phyloP scores from a whole-genome alignment of 2,797 vertebrate species.

The Sorex maritimensis region DNA sequence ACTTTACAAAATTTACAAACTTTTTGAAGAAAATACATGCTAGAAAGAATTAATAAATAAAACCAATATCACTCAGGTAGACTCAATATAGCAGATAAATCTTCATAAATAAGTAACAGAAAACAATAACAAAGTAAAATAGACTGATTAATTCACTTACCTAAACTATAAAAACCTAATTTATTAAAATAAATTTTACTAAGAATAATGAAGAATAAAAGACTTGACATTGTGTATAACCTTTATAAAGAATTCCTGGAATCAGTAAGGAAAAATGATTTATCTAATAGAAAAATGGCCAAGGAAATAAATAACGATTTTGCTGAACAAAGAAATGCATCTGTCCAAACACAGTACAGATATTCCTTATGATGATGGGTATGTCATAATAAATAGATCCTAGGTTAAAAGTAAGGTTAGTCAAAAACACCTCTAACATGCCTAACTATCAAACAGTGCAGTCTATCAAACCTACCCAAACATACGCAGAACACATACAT shows the following conservation, averaged over 20 bases:
- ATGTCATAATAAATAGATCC: not conserved
- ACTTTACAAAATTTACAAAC: not conserved
- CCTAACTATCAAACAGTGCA: not conserved
- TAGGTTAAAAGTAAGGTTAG: not conserved
- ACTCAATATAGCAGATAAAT: too few species aligned
- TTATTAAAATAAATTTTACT: not conserved
- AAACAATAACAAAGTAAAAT: not conserved
- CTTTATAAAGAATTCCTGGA: not conserved
- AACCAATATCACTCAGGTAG: too few species aligned
- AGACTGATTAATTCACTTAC: not conserved
- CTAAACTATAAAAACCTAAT: slow-evolving; percentile 16
- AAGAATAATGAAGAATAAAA: not conserved
- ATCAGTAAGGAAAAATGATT: slow-evolving; percentile 5
- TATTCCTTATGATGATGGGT: not conserved
- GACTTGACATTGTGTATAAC: not conserved
- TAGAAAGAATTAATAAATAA: not conserved
- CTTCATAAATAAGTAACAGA: not conserved
- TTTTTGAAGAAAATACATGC: not conserved
- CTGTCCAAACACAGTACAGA: not conserved
- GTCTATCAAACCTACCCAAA: not conserved
- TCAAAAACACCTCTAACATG: not conserved
- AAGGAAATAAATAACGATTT: not conserved
- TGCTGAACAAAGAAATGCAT: slow-evolving; percentile 24
- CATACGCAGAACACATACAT: not conserved
- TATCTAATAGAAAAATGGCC: not conserved